Percentiles rank a stretch among this genome's conserved stretches.
These are phyloP conservation scores for Gryon sp. DNA, from an alignment of 1,140 invertebrate species.

Conservation along the genomic window DNA sequence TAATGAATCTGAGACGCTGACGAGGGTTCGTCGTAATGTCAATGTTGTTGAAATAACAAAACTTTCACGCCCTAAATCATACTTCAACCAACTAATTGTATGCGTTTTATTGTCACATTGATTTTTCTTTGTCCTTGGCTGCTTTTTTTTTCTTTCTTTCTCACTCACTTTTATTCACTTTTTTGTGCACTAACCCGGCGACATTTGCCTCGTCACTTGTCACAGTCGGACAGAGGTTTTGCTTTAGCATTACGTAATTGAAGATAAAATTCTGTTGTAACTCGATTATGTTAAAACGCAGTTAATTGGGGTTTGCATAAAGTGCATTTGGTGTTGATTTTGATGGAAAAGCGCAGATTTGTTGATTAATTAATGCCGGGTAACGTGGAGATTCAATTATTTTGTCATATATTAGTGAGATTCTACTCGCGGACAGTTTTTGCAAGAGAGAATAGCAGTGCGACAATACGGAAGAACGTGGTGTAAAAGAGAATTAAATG, in stretches of 20 bases:
- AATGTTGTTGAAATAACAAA: conserved; percentile 48
- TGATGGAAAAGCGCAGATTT: conserved; percentile 51
- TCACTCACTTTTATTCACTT: not conserved
- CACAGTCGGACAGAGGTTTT: conserved; percentile 41
- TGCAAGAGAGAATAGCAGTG: not conserved
- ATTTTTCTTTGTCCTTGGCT: conserved; percentile 20
- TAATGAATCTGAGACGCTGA: conserved; percentile 73
- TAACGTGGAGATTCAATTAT: conserved; percentile 42
- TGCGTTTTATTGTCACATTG: conserved; percentile 24
- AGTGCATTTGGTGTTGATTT: conserved; percentile 23
- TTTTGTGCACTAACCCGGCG: not conserved
- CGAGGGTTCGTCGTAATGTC: conserved; percentile 47
- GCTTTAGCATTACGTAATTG: conserved; percentile 50
- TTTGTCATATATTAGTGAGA: conserved; percentile 36
- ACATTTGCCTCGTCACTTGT: conserved; percentile 44
- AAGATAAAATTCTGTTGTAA: conserved; percentile 57
- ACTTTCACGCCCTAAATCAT: conserved; percentile 45
- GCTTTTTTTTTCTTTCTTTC: conserved; percentile 11
- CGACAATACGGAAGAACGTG: not conserved
- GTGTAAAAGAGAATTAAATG: conserved; percentile 39
- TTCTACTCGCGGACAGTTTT: conserved; percentile 25
- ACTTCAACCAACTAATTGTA: conserved; percentile 40
- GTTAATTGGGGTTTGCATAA: conserved; percentile 55
- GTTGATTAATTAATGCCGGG: conserved; percentile 33
- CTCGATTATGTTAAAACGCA: conserved; percentile 49